A percentile compares a stretch with the other conserved stretches of the same genome.
Evolutionary conservation across 2,113 vertebrate genomes (phyloP).

Genomic region (Apteryx mantelli): DNA sequence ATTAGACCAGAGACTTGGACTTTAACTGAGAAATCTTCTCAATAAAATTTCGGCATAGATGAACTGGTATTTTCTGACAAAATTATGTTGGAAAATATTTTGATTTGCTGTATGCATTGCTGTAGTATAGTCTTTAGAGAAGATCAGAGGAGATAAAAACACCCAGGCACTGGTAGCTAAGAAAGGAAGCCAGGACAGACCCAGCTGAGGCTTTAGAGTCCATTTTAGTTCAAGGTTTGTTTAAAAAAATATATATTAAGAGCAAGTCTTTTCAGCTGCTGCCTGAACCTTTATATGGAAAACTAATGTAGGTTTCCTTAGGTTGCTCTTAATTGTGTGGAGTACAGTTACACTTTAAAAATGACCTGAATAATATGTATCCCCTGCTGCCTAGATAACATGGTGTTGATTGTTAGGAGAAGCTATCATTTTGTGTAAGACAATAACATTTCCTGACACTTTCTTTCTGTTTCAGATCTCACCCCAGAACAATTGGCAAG

Average conservation of each 20-base stretch:
- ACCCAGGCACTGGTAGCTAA: not conserved
- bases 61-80: not conserved
- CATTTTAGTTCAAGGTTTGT: not conserved
- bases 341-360: not conserved
- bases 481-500: not conserved
- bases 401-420: not conserved
- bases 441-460: not conserved
- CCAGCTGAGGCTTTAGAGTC: not conserved
- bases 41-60: not conserved
- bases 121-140: not conserved
- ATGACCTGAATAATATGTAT: not conserved
- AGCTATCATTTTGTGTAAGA: not conserved
- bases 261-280: not conserved
- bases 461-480: conserved; percentile 17
- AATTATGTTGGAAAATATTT: not conserved
- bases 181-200: not conserved
- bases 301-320: not conserved
- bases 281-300: not conserved
- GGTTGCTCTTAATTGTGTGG: not conserved
- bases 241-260: not conserved
- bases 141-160: not conserved
- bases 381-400: not conserved
- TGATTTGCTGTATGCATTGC: not conserved
- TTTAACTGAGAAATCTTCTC: not conserved
- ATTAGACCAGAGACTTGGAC: not conserved